A percentile compares a stretch with the other conserved stretches of the same genome.
phyloP scores from a whole-genome alignment of 1,140 invertebrate species.

The Euura saliciscinereae region DNA sequence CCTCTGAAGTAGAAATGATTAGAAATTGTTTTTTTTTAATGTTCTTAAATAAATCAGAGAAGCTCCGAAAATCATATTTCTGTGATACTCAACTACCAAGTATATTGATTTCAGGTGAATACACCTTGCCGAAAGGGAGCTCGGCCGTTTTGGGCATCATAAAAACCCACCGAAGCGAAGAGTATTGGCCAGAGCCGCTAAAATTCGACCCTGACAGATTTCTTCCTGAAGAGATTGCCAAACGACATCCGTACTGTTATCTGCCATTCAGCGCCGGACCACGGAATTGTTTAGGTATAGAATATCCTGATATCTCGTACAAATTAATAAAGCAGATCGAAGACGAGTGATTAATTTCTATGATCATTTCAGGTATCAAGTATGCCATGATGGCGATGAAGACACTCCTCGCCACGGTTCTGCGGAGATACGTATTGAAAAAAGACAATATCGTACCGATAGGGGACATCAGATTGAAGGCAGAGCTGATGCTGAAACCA shows the following conservation, averaged over 20 bases:
- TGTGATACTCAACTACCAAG: too few species aligned
- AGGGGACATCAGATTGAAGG: slow-evolving; percentile 41
- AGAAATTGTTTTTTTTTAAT: background rate
- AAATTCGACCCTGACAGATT: slow-evolving; percentile 71
- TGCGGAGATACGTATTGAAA: slow-evolving; percentile 63
- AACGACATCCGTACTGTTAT: slow-evolving; percentile 57
- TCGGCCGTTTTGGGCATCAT: slow-evolving; percentile 29
- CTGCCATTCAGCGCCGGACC: slow-evolving; percentile 68
- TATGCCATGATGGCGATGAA: slow-evolving; percentile 70
- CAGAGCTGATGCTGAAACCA: slow-evolving; percentile 38
- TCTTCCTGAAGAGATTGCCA: slow-evolving; percentile 59
- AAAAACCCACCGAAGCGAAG: slow-evolving; percentile 61
- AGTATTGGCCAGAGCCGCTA: slow-evolving; percentile 66
- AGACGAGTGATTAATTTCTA: background rate
- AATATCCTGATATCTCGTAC: slow-evolving; percentile 15
- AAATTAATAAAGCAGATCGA: background rate
- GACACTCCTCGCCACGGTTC: slow-evolving; percentile 57
- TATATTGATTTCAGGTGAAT: slow-evolving; percentile 21
- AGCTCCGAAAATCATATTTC: background rate
- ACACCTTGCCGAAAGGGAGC: slow-evolving; percentile 29
- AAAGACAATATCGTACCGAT: slow-evolving; percentile 35
- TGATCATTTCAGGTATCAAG: slow-evolving; percentile 55
- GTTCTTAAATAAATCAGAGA: slow-evolving; percentile 5
- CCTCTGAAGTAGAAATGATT: background rate
- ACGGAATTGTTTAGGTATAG: slow-evolving; percentile 65